phyloP scores from a whole-genome alignment of 2,797 vertebrate species.

The Lacerta agilis region DNA sequence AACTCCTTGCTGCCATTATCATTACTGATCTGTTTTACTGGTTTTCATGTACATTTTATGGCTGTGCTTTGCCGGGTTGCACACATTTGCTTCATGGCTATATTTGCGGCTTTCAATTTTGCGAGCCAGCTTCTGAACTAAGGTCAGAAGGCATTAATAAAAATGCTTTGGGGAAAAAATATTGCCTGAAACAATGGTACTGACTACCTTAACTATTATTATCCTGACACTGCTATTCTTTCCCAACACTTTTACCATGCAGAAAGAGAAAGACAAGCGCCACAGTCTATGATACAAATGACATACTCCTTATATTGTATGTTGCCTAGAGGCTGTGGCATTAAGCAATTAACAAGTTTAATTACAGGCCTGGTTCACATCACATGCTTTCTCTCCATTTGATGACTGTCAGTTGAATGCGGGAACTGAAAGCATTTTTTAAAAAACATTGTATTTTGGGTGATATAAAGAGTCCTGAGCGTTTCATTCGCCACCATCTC shows the following conservation, averaged over 20 bases:
- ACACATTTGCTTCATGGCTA: too few species aligned
- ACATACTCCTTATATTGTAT: not conserved
- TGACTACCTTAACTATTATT: too few species aligned
- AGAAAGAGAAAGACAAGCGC: not conserved
- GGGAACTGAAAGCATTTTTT: not conserved
- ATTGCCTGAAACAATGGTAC: too few species aligned
- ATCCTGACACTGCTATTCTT: not conserved
- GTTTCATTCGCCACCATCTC: not conserved
- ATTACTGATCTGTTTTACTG: too few species aligned
- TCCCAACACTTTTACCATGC: not conserved
- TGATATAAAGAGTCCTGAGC: not conserved
- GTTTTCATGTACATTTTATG: too few species aligned
- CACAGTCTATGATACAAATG: not conserved
- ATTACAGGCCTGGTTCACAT: not conserved
- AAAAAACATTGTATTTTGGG: not conserved
- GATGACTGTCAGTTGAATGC: not conserved
- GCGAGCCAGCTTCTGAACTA: too few species aligned
- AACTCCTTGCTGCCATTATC: too few species aligned
- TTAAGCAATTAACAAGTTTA: too few species aligned
- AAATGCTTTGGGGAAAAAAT: too few species aligned
- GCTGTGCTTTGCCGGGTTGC: too few species aligned
- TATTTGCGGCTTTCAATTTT: too few species aligned
- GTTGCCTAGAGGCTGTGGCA: not conserved
- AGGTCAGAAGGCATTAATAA: too few species aligned
- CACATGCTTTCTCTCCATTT: not conserved